These are phyloP conservation scores for Oedothorax gibbosus DNA, from an alignment of 1,140 invertebrate genomes.

Conservation along the genomic window DNA sequence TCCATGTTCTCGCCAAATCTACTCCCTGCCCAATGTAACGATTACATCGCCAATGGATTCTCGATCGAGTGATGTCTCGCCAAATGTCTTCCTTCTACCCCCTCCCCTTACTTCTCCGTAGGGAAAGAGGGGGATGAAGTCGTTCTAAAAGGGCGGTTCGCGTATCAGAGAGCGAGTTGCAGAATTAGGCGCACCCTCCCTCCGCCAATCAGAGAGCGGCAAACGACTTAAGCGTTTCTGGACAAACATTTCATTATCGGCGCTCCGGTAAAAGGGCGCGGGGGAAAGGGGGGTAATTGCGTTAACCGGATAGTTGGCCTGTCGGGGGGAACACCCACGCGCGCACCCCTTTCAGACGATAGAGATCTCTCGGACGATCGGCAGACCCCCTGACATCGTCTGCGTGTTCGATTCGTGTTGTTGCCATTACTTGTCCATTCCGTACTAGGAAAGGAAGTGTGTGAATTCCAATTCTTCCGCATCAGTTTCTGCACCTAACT, in stretches of 20 bases:
- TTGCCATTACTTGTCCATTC: not conserved
- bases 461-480: no score
- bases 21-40: not conserved
- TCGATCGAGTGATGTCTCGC: not conserved
- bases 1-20: not conserved
- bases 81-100: not conserved
- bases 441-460: not conserved
- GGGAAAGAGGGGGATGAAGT: not conserved
- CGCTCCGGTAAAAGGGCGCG: constrained; percentile 24
- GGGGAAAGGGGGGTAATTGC: constrained; percentile 53
- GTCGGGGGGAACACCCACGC: constrained; percentile 40
- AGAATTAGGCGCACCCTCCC: constrained; percentile 55
- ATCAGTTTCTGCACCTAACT: no score
- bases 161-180: constrained; percentile 60
- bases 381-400: not conserved
- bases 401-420: not conserved
- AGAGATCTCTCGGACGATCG: constrained; percentile 28
- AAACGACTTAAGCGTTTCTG: constrained; percentile 60
- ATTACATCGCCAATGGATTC: not conserved
- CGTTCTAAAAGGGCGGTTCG: constrained; percentile 37
- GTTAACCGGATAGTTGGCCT: constrained; percentile 58
- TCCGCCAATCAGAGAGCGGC: constrained; percentile 56
- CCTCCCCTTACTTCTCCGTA: not conserved
- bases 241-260: constrained; percentile 62
- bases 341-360: not conserved